phyloP scores from a whole-genome alignment of 2,888 invertebrate species.

The Drosophila setosimentum region DNA sequence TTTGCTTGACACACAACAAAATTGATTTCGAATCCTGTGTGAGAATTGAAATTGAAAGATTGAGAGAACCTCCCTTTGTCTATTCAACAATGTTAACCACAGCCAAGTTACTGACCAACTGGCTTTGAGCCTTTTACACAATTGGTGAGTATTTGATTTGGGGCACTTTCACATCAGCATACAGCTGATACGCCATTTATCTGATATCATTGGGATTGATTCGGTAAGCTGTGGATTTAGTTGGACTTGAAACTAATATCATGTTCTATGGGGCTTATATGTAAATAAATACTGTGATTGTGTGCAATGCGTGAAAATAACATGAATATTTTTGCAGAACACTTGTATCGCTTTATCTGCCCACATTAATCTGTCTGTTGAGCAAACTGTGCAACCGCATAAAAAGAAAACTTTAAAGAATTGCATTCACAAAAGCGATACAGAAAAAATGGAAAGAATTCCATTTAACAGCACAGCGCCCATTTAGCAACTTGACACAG shows the following conservation, averaged over 20 bases:
- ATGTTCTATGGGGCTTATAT: background rate
- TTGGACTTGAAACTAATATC: background rate
- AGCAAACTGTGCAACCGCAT: background rate
- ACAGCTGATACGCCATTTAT: constrained; percentile 9
- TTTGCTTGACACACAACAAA: constrained; percentile 19
- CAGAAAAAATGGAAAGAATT: constrained; percentile 30
- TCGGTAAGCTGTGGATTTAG: background rate
- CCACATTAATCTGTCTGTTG: background rate
- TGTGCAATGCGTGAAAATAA: background rate
- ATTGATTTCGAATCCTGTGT: constrained; percentile 46
- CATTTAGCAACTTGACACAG: constrained; percentile 61
- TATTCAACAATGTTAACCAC: constrained; percentile 54
- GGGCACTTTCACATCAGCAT: constrained; percentile 25
- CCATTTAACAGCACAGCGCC: constrained; percentile 58
- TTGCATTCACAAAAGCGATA: constrained; percentile 19
- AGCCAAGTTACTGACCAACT: constrained; percentile 45
- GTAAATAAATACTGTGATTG: background rate
- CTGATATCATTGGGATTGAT: constrained; percentile 50
- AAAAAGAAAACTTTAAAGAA: constrained; percentile 10
- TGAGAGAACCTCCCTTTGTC: background rate
- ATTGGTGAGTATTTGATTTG: constrained; percentile 23
- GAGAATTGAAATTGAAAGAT: constrained; percentile 4
- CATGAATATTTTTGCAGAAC: background rate
- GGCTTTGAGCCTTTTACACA: constrained; percentile 31
- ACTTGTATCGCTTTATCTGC: background rate